Evolutionary conservation across 2,888 invertebrate genomes (phyloP), one percentile per base, ranked within the genome.

Genomic region (Pseudoips prasinana): DNA sequence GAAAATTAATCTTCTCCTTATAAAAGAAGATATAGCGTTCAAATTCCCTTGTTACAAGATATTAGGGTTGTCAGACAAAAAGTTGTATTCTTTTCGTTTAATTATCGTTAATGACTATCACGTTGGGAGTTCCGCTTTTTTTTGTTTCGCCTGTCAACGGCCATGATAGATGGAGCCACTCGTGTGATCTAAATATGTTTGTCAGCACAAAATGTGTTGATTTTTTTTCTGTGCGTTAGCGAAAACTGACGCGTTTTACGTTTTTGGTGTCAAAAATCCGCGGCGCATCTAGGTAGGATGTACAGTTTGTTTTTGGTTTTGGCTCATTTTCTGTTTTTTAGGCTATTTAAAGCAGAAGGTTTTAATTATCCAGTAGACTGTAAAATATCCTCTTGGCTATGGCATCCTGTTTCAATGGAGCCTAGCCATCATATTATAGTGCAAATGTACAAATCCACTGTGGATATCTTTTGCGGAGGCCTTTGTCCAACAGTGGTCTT

Each of bases 21-120:
- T 8, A 1, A 0, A 0, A 1, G 1, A n/a, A 0, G 4, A 0
- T 0, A 23, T 36, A 58, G 32, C 22, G 46, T 45, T 31, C 8
- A 43, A 20, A 29, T 9, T 51, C 3, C 14, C 0, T 2, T 1
- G 11, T 10, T 9, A 1, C 3, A 1, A n/a, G 8, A 10, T 8
- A 10, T 8, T 4, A 18, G n/a, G 1, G 10, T 0, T 0, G 7
- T 39, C 6, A 29, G 25, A 30, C 7, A 20, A 38, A 14, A 25
- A 26, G 8, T 7, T 30, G 40, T 23, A 33, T 44, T 55, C 32
- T 53, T 52, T 46, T 46, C 34, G 46, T 58, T 60, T 62, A 62
- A 62, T 62, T 62, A 62, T 53, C 43, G 45, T 39, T 63, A 63
- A 62, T 63, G 58, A 63, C 47, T 39, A 50, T 57, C 47, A 46